These are phyloP conservation scores for Phocoena phocoena DNA, from an alignment of 2,113 vertebrate genomes.

Conservation along the genomic window DNA sequence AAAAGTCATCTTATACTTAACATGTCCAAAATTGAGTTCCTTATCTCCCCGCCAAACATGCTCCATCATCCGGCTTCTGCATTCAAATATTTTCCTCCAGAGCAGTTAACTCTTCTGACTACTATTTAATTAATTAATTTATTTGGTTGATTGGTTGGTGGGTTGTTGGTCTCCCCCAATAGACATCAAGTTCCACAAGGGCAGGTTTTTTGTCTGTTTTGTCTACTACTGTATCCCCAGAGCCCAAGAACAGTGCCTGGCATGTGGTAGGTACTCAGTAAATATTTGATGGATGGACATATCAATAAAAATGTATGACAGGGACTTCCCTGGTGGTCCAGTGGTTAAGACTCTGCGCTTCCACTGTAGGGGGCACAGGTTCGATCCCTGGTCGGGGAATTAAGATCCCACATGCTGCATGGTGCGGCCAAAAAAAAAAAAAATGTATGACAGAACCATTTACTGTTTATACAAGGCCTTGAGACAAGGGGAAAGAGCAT, in stretches of 20 bases:
- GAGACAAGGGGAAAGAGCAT: neutral
- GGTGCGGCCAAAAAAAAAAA: neutral
- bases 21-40: neutral
- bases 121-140: neutral
- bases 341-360: neutral
- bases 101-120: neutral
- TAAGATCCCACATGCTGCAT: neutral
- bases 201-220: neutral
- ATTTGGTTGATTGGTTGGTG: neutral
- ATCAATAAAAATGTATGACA: neutral
- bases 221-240: neutral
- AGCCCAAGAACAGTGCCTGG: neutral
- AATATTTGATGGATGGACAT: neutral
- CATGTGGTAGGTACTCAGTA: neutral
- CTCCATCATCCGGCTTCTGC: neutral
- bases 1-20: neutral
- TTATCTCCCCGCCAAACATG: neutral
- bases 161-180: neutral
- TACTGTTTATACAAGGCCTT: neutral
- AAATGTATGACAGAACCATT: neutral
- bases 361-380: neutral
- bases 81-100: neutral
- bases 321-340: neutral
- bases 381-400: neutral
- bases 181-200: neutral